A percentile compares a stretch with the other conserved stretches of the same genome.
Evolutionary conservation across 2,888 invertebrate species (phyloP).

Genomic region (Trissolcus brochymenae): DNA sequence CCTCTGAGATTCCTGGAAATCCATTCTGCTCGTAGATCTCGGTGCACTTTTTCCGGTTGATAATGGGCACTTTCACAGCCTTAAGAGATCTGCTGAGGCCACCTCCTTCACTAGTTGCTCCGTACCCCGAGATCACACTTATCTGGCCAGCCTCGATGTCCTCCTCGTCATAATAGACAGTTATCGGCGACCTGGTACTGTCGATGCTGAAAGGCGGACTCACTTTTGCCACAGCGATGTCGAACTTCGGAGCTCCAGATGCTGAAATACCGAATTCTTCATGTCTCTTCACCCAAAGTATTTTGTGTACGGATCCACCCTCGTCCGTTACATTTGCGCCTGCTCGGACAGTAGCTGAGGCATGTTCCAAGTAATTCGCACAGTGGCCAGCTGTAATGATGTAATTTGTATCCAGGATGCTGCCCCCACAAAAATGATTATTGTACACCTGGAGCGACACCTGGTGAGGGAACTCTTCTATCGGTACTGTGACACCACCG

Average conservation of each 20-base stretch:
- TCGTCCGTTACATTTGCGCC: conserved; percentile 8
- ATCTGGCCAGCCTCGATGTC: conserved; percentile 30
- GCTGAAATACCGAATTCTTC: background rate
- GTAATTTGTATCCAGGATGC: conserved; percentile 28
- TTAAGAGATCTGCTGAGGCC: background rate
- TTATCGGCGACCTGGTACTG: conserved; percentile 18
- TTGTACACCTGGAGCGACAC: conserved; percentile 59
- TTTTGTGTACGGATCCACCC: conserved; percentile 33
- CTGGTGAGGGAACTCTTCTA: conserved; percentile 77
- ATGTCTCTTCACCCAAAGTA: conserved; percentile 22
- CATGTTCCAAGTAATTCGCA: background rate
- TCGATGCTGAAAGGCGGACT: conserved; percentile 46
- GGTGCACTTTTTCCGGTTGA: conserved; percentile 77
- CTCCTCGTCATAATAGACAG: conserved; percentile 15
- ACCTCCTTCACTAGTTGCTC: conserved; percentile 23
- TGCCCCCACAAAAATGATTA: conserved; percentile 33
- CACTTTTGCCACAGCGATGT: conserved; percentile 48
- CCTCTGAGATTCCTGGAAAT: background rate
- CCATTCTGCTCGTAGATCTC: conserved; percentile 68
- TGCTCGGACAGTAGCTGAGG: conserved; percentile 16
- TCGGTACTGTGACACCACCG: conserved; percentile 77
- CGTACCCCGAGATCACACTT: conserved; percentile 44
- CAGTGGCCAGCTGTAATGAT: conserved; percentile 47
- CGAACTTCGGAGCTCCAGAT: conserved; percentile 12
- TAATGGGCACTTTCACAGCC: conserved; percentile 78